Percentiles rank a stretch among this genome's conserved stretches.
phyloP scores from a whole-genome alignment of 1,140 invertebrate genomes.

The Eriocheir sinensis region DNA sequence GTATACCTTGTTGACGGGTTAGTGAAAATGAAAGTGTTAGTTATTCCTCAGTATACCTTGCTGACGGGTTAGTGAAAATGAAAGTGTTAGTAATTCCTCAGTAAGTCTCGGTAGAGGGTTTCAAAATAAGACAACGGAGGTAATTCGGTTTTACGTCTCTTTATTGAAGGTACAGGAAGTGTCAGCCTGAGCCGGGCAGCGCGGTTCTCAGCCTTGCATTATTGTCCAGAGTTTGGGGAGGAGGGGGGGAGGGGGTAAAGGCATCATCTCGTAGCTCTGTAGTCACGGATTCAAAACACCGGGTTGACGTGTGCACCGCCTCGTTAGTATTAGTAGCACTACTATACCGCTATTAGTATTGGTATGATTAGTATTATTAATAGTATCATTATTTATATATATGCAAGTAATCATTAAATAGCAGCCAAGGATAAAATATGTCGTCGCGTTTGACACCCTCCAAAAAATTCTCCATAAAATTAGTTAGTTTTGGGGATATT shows the following conservation, averaged over 20 bases:
- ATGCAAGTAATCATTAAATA: background rate
- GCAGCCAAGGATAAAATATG: background rate
- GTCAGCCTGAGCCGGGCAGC: background rate
- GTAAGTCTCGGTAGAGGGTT: too few relatives aligned
- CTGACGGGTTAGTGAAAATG: too few relatives aligned
- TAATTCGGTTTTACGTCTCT: background rate
- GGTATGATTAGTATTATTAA: background rate
- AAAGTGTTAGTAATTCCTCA: too few relatives aligned
- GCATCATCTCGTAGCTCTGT: background rate
- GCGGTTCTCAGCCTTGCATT: background rate
- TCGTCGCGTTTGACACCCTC: background rate
- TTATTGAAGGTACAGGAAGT: conserved; percentile 16
- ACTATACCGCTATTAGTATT: conserved; percentile 16
- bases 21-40: too few relatives aligned
- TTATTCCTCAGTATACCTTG: too few relatives aligned
- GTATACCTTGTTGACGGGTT: too few relatives aligned
- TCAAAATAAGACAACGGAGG: background rate
- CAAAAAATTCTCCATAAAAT: too few relatives aligned
- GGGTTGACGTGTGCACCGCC: background rate
- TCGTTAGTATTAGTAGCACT: background rate
- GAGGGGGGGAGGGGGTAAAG: background rate
- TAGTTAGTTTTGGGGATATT: too few relatives aligned
- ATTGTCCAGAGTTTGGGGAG: too few relatives aligned
- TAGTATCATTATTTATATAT: background rate
- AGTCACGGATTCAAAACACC: background rate